Evolutionary conservation across 1,140 invertebrate genomes (phyloP).

Genomic region (Archegozetes longisetosus): DNA sequence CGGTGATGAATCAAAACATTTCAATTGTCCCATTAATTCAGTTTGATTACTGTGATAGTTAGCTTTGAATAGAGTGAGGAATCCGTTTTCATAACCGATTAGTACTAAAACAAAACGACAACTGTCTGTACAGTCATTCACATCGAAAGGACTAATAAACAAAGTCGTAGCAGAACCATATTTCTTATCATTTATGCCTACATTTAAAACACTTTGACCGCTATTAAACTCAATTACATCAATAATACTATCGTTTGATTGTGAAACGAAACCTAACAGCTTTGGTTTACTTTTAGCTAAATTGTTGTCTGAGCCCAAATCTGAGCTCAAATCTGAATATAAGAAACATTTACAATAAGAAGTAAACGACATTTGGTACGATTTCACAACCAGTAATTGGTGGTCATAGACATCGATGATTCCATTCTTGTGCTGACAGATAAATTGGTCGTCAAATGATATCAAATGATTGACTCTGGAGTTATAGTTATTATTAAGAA

Average conservation of each 20-base stretch:
- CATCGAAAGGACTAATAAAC: background rate
- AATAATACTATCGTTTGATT: background rate
- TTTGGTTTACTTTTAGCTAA: too few species aligned
- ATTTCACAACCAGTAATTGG: background rate
- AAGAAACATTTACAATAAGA: background rate
- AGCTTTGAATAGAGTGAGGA: background rate
- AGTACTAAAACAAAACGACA: background rate
- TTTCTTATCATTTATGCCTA: background rate
- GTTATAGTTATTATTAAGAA: background rate
- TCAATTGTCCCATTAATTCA: background rate
- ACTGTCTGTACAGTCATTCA: background rate
- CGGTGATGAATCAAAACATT: background rate
- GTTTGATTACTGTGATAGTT: background rate
- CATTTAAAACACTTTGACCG: background rate
- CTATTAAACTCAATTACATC: background rate
- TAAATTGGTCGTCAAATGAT: background rate
- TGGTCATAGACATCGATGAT: background rate
- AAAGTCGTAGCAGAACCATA: background rate
- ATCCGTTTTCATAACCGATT: conserved; percentile 8
- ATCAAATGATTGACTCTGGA: background rate
- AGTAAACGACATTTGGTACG: background rate
- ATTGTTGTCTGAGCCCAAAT: background rate
- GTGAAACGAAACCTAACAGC: background rate
- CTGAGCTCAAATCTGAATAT: background rate
- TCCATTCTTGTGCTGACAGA: background rate